A percentile compares a stretch with the other conserved stretches of the same genome.
phyloP scores from a whole-genome alignment of 2,113 vertebrate species.

The Tyrannus savana region DNA sequence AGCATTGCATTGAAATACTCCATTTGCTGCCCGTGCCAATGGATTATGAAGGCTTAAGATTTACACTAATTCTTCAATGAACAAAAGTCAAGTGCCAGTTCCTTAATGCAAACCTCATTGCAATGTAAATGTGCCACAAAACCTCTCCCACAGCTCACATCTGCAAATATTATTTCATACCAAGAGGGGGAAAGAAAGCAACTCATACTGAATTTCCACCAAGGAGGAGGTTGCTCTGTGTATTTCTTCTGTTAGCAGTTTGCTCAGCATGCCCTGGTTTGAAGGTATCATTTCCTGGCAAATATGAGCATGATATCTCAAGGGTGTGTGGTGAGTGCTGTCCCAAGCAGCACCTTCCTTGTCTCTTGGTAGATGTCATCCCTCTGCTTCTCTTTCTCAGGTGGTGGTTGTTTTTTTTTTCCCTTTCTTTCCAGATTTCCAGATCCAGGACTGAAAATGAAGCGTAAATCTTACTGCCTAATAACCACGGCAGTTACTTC shows the following conservation, averaged over 20 bases:
- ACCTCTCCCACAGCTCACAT: conserved; percentile 49
- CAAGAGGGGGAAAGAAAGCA: not conserved
- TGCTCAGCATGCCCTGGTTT: not conserved
- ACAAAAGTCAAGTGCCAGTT: conserved; percentile 40
- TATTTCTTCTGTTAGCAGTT: not conserved
- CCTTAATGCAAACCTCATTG: conserved; percentile 30
- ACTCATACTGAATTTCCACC: conserved; percentile 19
- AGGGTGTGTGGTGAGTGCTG: not conserved
- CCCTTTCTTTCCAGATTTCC: conserved; percentile 50
- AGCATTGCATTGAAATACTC: not conserved
- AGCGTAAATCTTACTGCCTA: conserved; percentile 86
- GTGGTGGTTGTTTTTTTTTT: not conserved
- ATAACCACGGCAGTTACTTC: conserved; percentile 83
- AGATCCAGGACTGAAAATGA: conserved; percentile 79
- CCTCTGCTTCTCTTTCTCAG: not conserved
- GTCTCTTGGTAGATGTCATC: conserved; percentile 20
- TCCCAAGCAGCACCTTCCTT: not conserved
- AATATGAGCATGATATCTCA: not conserved
- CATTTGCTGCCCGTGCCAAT: not conserved
- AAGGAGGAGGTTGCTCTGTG: conserved; percentile 44
- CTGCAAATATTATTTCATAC: conserved; percentile 69
- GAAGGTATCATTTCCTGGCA: not conserved
- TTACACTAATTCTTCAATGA: not conserved
- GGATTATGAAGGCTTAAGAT: not conserved
- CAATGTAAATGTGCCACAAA: conserved; percentile 4